These are phyloP conservation scores for Kryptolebias ocellatus DNA, from an alignment of 2,797 vertebrate species.

Conservation along the genomic window DNA sequence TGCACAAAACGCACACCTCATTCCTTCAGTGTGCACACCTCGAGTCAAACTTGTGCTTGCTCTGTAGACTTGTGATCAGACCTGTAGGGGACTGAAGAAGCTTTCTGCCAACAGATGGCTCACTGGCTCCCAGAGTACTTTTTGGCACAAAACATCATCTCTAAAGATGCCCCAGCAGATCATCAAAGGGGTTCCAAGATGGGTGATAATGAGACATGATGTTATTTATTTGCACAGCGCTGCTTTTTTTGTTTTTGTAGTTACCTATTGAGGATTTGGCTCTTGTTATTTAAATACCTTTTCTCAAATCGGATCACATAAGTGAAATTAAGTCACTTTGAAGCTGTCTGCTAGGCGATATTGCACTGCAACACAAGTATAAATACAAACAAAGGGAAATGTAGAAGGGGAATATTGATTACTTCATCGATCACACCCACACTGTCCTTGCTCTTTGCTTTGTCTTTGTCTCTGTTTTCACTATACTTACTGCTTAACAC, in stretches of 20 bases:
- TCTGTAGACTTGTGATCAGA: constrained; percentile 55
- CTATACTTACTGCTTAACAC: constrained; percentile 25
- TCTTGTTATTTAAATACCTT: neutral
- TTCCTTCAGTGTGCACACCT: constrained; percentile 33
- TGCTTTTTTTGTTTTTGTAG: constrained; percentile 17
- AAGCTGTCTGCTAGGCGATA: constrained; percentile 25
- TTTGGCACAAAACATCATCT: constrained; percentile 41
- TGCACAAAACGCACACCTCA: constrained; percentile 52
- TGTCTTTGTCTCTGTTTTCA: constrained; percentile 48
- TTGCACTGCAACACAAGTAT: constrained; percentile 23
- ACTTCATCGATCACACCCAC: constrained; percentile 52
- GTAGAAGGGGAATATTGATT: constrained; percentile 63
- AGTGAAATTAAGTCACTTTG: constrained; percentile 47
- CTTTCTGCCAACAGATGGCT: constrained; percentile 66
- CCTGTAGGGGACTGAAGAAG: constrained; percentile 58
- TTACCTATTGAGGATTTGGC: constrained; percentile 4
- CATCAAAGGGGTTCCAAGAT: constrained; percentile 23
- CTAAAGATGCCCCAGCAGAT: constrained; percentile 41
- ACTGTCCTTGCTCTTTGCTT: constrained; percentile 37
- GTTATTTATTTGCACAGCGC: constrained; percentile 35
- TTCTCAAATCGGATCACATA: constrained; percentile 12
- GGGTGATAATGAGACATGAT: constrained; percentile 44
- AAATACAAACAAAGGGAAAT: constrained; percentile 57
- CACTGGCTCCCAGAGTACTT: constrained; percentile 37
- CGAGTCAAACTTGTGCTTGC: constrained; percentile 51